A percentile compares a stretch with the other conserved stretches of the same genome.
These are phyloP conservation scores for Sisyra nigra DNA, from an alignment of 2,888 invertebrate species.

Conservation along the genomic window DNA sequence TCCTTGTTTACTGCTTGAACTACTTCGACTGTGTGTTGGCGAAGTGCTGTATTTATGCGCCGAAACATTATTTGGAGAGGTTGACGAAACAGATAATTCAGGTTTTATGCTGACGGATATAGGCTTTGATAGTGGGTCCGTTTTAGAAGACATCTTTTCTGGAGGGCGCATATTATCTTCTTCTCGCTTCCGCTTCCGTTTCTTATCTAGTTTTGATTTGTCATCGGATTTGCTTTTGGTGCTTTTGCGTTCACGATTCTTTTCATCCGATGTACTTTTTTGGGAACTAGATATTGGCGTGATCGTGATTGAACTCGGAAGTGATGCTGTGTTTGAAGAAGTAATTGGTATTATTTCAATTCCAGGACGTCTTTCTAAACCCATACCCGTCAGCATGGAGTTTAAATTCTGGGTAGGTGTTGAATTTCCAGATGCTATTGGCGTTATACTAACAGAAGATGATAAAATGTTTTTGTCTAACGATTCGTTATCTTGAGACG, in stretches of 20 bases:
- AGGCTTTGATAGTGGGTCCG: conserved; percentile 53
- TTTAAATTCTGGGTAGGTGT: conserved; percentile 33
- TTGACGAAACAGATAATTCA: conserved; percentile 16
- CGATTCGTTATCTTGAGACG: conserved; percentile 31
- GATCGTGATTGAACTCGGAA: conserved; percentile 73
- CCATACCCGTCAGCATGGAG: conserved; percentile 39
- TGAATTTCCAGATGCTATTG: conserved; percentile 28
- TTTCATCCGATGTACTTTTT: conserved; percentile 22
- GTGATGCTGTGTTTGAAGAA: conserved; percentile 36
- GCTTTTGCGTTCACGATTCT: conserved; percentile 29
- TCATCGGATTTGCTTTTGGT: conserved; percentile 26
- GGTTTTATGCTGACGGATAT: conserved; percentile 61
- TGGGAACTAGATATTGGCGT: conserved; percentile 57
- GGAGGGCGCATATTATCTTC: conserved; percentile 73
- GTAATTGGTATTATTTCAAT: conserved; percentile 77
- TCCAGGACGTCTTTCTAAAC: conserved; percentile 52
- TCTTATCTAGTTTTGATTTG: conserved; percentile 43
- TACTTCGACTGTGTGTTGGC: conserved; percentile 47
- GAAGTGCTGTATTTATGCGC: conserved; percentile 59
- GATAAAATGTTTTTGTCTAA: conserved; percentile 38
- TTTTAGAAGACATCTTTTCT: conserved; percentile 61
- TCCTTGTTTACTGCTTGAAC: conserved; percentile 41
- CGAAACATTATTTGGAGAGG: conserved; percentile 33
- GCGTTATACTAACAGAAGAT: conserved; percentile 46
- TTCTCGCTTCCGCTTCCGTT: conserved; percentile 53